These are phyloP conservation scores for Myotis findleyi DNA, from an alignment of 2,797 vertebrate genomes.

Conservation along the genomic window DNA sequence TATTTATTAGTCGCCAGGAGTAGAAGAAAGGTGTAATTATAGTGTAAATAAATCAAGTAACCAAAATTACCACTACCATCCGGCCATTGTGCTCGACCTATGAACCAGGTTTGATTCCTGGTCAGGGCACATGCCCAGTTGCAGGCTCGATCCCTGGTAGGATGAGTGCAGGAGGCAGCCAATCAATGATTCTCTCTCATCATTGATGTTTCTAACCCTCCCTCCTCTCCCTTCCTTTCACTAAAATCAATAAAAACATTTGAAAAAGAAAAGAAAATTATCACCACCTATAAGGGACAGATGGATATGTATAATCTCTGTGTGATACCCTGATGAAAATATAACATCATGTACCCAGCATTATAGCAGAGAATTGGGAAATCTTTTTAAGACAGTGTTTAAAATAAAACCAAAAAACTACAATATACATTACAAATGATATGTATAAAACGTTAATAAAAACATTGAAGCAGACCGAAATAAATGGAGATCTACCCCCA, in stretches of 20 bases:
- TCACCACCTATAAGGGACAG: neutral
- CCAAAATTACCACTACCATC: neutral
- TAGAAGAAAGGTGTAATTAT: neutral
- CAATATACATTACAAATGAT: conserved; percentile 18
- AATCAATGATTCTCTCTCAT: too few relatives aligned
- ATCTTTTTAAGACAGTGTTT: conserved; percentile 7
- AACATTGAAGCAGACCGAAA: neutral
- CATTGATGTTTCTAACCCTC: too few relatives aligned
- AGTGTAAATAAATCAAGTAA: neutral
- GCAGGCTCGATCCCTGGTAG: too few relatives aligned
- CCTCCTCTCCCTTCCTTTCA: too few relatives aligned
- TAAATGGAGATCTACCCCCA: neutral
- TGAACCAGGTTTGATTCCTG: too few relatives aligned
- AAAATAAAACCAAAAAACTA: neutral
- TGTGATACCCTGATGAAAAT: neutral
- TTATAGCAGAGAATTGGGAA: neutral
- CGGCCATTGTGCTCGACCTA: too few relatives aligned
- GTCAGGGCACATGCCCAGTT: too few relatives aligned
- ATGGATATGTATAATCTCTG: neutral
- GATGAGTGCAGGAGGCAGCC: too few relatives aligned
- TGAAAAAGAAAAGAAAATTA: neutral
- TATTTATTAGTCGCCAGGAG: neutral
- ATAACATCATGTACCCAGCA: neutral
- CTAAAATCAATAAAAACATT: too few relatives aligned
- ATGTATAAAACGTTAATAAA: conserved; percentile 31